Evolutionary conservation across 2,888 invertebrate genomes (phyloP).

Genomic region (Drosophila trichaetosa): DNA sequence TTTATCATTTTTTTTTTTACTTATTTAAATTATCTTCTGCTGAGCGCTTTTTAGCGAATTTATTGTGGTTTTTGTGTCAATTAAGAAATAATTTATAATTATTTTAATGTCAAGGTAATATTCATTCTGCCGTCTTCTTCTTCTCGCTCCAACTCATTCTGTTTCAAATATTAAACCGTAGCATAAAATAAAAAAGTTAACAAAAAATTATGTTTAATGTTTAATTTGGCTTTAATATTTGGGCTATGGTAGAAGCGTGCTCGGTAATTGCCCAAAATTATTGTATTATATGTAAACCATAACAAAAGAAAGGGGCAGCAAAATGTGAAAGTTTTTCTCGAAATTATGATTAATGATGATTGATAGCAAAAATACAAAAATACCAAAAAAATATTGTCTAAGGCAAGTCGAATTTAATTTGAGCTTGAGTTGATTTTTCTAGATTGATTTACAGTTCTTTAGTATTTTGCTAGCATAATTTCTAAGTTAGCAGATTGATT

Average conservation of each 20-base stretch:
- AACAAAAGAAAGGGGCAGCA: conserved; percentile 15
- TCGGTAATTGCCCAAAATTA: conserved; percentile 12
- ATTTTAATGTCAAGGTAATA: conserved; percentile 36
- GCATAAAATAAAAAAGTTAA: neutral
- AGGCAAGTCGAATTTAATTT: conserved; percentile 9
- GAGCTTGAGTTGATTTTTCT: neutral
- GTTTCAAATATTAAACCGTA: neutral
- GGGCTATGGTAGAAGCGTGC: conserved; percentile 5
- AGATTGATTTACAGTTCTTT: neutral
- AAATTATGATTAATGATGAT: conserved; percentile 47
- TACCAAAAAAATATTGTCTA: neutral
- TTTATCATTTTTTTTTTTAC: neutral
- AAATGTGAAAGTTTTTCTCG: conserved; percentile 45
- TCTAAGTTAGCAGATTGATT: neutral
- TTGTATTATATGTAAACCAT: conserved; percentile 9
- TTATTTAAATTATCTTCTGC: neutral
- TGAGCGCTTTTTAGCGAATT: too few species aligned
- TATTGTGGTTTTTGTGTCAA: conserved; percentile 11
- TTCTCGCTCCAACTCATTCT: neutral
- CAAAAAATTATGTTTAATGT: neutral
- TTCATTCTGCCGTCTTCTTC: neutral
- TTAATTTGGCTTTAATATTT: conserved; percentile 1
- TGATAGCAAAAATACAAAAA: conserved; percentile 2
- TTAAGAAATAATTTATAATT: conserved; percentile 29
- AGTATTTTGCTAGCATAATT: neutral